phyloP scores from a whole-genome alignment of 1,140 invertebrate genomes.

The Apis laboriosa region DNA sequence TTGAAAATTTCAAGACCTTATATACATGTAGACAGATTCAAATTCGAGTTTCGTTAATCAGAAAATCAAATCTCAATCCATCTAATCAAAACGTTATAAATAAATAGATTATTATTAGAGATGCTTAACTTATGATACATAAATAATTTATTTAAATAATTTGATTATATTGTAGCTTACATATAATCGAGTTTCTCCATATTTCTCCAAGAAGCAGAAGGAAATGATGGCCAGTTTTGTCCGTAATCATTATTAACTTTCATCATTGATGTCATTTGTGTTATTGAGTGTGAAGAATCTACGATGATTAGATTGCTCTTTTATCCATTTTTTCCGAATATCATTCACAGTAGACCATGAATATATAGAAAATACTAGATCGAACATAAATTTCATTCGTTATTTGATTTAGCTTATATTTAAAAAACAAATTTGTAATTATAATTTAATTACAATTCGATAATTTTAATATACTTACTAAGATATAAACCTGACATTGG shows the following conservation, averaged over 20 bases:
- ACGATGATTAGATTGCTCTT: not conserved
- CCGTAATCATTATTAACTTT: constrained; percentile 54
- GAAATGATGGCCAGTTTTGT: constrained; percentile 75
- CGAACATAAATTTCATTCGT: constrained; percentile 14
- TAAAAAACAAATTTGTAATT: no score
- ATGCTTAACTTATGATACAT: not conserved
- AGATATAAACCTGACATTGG: constrained; percentile 29
- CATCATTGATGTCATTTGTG: not conserved
- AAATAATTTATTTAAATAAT: constrained; percentile 2
- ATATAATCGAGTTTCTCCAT: not conserved
- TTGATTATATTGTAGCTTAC: not conserved
- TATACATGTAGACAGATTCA: no score
- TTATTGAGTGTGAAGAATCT: not conserved
- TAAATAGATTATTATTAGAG: constrained; percentile 10
- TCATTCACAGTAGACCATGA: constrained; percentile 74
- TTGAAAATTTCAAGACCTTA: not conserved
- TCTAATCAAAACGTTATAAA: not conserved
- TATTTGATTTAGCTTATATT: not conserved
- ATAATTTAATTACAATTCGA: no score
- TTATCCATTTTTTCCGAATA: constrained; percentile 67
- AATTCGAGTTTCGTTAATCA: not conserved
- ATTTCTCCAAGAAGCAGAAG: constrained; percentile 36
- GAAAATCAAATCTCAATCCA: no score
- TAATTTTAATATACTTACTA: constrained; percentile 66
- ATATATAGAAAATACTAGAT: constrained; percentile 73